Base-by-base conservation (phyloP, 2,888 invertebrate species). In the Notodonta ziczac region DNA sequence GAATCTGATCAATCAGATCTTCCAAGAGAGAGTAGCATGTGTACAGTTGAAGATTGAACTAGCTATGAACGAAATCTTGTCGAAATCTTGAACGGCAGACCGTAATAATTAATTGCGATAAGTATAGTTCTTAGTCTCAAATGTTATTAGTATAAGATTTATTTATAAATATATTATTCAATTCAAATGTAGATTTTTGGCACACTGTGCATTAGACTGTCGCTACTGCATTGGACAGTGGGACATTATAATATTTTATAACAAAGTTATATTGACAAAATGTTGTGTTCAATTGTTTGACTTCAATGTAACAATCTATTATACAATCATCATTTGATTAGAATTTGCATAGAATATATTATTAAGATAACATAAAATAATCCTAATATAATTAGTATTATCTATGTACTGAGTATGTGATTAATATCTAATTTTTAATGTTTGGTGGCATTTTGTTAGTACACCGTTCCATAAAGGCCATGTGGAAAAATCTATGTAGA, bases 21-120 rank as follows among this genome's bases (percentile, higher is more conserved):
- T 96, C 77, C 96, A 96, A 81, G 96, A 97, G 77, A 94, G 95
- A 71, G 95, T 96, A 57, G 95, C 96, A 24, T 96, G 96, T 80
- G 95, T 96, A 67, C 95, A 96, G 65, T 86, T 97, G n/a, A 95
- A 96, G 79, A 96, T 97, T 58, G 96, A 96, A 75, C 82, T 96
- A 51, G 95, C 95, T 51, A 94, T 95, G 88, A 94, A 95, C 66
- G 95, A 95, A 76, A 93, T 94, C 67, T 74, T 93, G 50, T 93
- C 90, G 0, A 91, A 91, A 70, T 90, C 90, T 2, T 90, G 16
- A n/a, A 16, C 5, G 10, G n/a, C 9, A 10, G 14, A 50, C 40
- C 8, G 40, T 4, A 8, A 42, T 10, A 42, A 10, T 10, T 42
- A 4, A 42, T 42, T 24, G 24, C 24, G 24, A 24, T 24, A 24